Conservation (phyloP, 2,888 invertebrate genomes). For the Micoletzkya japonica region DNA sequence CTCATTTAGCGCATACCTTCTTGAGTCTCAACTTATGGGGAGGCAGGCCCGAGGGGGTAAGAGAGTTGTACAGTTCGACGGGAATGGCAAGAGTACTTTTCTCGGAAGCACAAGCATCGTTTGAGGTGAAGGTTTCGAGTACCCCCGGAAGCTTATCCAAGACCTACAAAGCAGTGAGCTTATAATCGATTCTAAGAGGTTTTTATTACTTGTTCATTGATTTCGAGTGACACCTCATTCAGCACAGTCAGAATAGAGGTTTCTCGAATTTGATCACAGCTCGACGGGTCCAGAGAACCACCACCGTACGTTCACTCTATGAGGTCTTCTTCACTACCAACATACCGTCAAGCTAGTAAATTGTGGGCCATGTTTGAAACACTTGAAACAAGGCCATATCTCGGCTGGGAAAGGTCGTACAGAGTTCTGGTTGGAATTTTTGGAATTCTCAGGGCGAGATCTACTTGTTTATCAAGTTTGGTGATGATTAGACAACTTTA, state of each 20-base stretch:
- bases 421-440: too few species aligned
- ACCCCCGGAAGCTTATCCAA: too few species aligned
- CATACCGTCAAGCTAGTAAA: too few species aligned
- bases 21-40: background rate
- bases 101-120: background rate
- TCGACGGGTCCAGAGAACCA: background rate
- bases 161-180: too few species aligned
- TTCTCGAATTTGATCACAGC: background rate
- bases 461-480: too few species aligned
- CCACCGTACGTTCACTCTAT: background rate
- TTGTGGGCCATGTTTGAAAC: too few species aligned
- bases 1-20: background rate
- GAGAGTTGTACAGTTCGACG: background rate
- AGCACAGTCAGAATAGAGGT: background rate
- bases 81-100: background rate
- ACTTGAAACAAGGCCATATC: too few species aligned
- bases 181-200: background rate
- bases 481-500: too few species aligned
- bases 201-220: background rate
- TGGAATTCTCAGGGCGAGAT: too few species aligned
- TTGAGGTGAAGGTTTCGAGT: too few species aligned
- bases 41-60: background rate
- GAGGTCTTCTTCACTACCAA: background rate
- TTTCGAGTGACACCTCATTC: background rate
- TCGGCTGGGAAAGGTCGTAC: too few species aligned